These are phyloP conservation scores for Tillus elongatus DNA, from an alignment of 2,888 invertebrate species.

Conservation along the genomic window DNA sequence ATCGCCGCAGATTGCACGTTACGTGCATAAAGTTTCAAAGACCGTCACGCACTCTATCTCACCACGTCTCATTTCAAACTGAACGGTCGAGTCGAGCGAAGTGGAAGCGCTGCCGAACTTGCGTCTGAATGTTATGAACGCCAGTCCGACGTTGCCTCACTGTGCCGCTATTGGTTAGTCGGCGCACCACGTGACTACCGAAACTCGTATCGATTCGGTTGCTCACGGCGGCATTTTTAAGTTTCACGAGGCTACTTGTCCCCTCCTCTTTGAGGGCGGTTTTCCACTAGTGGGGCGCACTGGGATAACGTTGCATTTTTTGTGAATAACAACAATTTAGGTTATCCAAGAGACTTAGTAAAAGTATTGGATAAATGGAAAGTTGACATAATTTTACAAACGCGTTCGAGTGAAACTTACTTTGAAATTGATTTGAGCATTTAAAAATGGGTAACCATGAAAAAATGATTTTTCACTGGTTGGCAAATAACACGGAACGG, in stretches of 20 bases:
- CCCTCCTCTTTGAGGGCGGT: conserved; percentile 32
- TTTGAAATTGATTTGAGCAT: conserved; percentile 5
- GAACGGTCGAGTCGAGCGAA: conserved; percentile 24
- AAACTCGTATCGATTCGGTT: conserved; percentile 67
- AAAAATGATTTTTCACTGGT: not conserved
- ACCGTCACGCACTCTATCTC: conserved; percentile 31
- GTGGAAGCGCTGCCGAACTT: not conserved
- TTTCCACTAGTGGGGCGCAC: conserved; percentile 14
- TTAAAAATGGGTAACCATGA: not conserved
- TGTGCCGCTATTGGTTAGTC: conserved; percentile 35
- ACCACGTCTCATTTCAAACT: conserved; percentile 37
- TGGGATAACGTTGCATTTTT: conserved; percentile 20
- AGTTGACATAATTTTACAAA: conserved; percentile 7
- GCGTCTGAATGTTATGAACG: too few relatives aligned
- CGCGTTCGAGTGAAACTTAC: conserved; percentile 8
- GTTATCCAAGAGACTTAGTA: conserved; percentile 24
- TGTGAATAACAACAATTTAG: conserved; percentile 27
- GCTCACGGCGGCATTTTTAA: conserved; percentile 76
- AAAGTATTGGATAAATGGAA: conserved; percentile 13
- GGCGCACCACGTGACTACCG: conserved; percentile 51
- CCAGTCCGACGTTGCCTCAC: not conserved
- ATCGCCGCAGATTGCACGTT: conserved; percentile 42
- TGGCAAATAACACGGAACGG: not conserved
- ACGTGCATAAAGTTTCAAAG: conserved; percentile 32
- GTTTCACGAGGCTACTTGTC: conserved; percentile 43